Percentiles rank a stretch among this genome's conserved stretches.
These are phyloP conservation scores for Gymnosoma rotundatum DNA, from an alignment of 2,888 invertebrate genomes.

Conservation along the genomic window DNA sequence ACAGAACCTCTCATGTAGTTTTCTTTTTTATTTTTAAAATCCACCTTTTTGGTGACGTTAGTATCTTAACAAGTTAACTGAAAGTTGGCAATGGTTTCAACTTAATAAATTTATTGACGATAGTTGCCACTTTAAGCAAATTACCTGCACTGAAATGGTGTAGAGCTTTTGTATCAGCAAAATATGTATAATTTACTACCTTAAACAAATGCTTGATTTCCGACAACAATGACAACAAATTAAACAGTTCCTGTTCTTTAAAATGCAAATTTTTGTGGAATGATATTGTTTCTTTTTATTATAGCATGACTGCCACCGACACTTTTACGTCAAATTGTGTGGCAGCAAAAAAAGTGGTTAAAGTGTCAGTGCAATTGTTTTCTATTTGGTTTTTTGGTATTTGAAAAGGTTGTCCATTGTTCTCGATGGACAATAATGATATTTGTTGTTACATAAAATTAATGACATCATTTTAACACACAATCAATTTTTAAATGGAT, in stretches of 20 bases:
- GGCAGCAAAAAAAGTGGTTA: background rate
- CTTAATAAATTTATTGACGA: constrained; percentile 23
- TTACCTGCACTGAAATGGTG: constrained; percentile 20
- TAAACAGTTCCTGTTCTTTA: constrained; percentile 21
- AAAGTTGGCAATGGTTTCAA: background rate
- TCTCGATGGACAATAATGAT: constrained; percentile 56
- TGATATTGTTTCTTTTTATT: background rate
- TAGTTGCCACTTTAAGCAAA: constrained; percentile 19
- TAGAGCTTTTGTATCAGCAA: constrained; percentile 1
- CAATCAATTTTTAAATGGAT: constrained; percentile 70
- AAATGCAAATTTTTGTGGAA: constrained; percentile 3
- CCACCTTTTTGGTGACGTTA: too few relatives aligned
- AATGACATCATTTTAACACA: constrained; percentile 67
- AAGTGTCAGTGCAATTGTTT: constrained; percentile 30
- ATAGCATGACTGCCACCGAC: constrained; percentile 5
- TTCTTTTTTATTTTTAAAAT: too few relatives aligned
- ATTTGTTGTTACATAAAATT: constrained; percentile 64
- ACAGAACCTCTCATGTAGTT: too few relatives aligned
- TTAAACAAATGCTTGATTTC: constrained; percentile 45
- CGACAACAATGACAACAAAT: constrained; percentile 40
- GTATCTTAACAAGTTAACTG: too few relatives aligned
- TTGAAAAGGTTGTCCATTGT: background rate
- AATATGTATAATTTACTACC: constrained; percentile 48
- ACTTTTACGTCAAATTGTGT: constrained; percentile 22
- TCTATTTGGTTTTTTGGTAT: constrained; percentile 14